Percentiles rank a stretch among this genome's conserved stretches.
These are phyloP conservation scores for Bagarius yarrelli DNA, from an alignment of 2,113 vertebrate genomes.

Conservation along the genomic window DNA sequence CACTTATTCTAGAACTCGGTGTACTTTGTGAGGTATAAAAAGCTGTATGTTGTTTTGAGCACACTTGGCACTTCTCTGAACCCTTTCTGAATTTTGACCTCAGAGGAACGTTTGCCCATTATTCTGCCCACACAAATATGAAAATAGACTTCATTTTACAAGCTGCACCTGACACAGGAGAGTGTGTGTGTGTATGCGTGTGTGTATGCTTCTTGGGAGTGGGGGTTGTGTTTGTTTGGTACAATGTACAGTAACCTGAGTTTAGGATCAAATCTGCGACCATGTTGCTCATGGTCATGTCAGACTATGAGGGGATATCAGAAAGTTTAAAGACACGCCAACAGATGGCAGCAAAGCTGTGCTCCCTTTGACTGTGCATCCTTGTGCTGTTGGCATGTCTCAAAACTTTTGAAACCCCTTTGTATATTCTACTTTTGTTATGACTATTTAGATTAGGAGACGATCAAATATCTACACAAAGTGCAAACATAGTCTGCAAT, in stretches of 20 bases:
- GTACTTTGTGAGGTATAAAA: conserved; percentile 66
- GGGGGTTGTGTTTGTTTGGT: conserved; percentile 25
- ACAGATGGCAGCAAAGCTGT: no score
- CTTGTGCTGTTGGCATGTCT: no score
- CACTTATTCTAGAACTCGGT: conserved; percentile 61
- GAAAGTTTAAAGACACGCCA: no score
- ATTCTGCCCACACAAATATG: conserved; percentile 72
- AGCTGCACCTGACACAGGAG: conserved; percentile 36
- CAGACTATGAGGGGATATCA: background rate
- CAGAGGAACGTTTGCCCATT: conserved; percentile 72
- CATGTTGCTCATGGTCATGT: background rate
- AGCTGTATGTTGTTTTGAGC: conserved; percentile 62
- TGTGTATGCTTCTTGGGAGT: conserved; percentile 59
- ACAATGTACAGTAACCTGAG: no score
- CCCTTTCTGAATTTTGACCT: conserved; percentile 73
- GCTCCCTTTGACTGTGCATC: no score
- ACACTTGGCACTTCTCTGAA: conserved; percentile 63
- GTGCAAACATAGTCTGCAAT: no score
- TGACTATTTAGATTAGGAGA: background rate
- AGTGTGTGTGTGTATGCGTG: conserved; percentile 57
- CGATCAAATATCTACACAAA: conserved; percentile 23
- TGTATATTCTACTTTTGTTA: background rate
- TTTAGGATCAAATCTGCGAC: background rate
- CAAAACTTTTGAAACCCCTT: no score
- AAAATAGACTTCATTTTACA: conserved; percentile 74